These are phyloP conservation scores for Fistularia tabacaria DNA, from an alignment of 2,797 vertebrate genomes.

Conservation along the genomic window DNA sequence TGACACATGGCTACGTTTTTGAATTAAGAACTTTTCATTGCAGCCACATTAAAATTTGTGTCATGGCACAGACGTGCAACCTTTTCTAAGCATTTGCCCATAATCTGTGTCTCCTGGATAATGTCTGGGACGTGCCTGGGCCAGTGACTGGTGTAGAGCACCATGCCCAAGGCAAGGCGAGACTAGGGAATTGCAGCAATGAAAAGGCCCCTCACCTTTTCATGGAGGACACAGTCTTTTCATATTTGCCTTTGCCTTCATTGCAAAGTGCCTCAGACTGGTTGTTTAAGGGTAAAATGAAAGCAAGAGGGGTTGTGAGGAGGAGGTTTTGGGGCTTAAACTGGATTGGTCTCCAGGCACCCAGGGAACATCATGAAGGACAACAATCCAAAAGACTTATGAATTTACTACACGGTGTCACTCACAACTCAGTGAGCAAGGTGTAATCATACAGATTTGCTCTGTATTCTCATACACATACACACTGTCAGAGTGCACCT, in stretches of 20 bases:
- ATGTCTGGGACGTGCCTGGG: slow-evolving; percentile 22
- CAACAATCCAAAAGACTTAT: too few species aligned
- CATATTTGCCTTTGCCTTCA: slow-evolving; percentile 59
- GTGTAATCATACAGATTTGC: neutral
- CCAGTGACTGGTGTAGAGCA: slow-evolving; percentile 15
- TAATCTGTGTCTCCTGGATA: slow-evolving; percentile 56
- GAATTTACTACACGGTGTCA: too few species aligned
- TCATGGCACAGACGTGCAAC: slow-evolving; percentile 33
- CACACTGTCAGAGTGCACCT: too few species aligned
- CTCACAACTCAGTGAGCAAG: neutral
- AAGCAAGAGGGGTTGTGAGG: slow-evolving; percentile 9
- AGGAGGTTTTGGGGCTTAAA: slow-evolving; percentile 1
- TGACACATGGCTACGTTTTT: slow-evolving; percentile 30
- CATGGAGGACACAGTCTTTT: slow-evolving; percentile 52
- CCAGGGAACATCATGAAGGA: too few species aligned
- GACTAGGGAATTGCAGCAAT: slow-evolving; percentile 52
- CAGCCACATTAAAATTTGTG: slow-evolving; percentile 44
- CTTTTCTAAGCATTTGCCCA: slow-evolving; percentile 52
- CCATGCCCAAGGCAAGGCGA: slow-evolving; percentile 44
- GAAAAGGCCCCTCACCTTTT: slow-evolving; percentile 34
- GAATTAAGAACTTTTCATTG: slow-evolving; percentile 18
- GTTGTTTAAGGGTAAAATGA: slow-evolving; percentile 31
- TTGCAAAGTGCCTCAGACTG: slow-evolving; percentile 59
- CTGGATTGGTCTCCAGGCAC: slow-evolving; percentile 1
- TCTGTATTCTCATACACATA: too few species aligned